Evolutionary conservation across 1,140 invertebrate species (phyloP), one percentile per base, ranked within the genome.

Genomic region (Trichonephila clavata): DNA sequence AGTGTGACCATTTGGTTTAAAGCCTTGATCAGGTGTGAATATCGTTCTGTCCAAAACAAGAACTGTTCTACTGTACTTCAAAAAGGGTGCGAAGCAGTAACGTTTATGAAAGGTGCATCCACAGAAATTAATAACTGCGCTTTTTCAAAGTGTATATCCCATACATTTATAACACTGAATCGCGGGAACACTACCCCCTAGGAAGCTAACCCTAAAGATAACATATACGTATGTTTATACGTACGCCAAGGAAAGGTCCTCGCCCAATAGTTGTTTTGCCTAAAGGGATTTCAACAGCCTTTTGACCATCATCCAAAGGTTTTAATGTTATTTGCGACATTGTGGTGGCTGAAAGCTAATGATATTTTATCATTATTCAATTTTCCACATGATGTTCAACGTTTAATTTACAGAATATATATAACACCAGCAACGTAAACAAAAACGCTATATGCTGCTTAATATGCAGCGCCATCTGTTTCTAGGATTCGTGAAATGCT

Each of bases 251-350:
- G 4, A 95, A 94, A 24, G 94, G 89, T 80, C 95, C 95, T 90
- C 95, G 89, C 60, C 95, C 95, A 77, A 95, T 94, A 21, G 91
- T 94, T 60, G 95, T 95, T 86, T 94, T 94, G 18, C 95, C 95
- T 60, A 93, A 57, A 20, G 94, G 90, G 32, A 95, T 94, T 50
- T 94, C 95, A 59, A 95, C 95, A 32, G 90, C 87, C 84, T 95
- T 95, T 63, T 89, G 81, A 39, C 90, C 94, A 81, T 94, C 94
- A 60, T 94, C 94, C 68, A 95, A 81, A 14, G 94, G 93, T 86
- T 95, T 95, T 63, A 95, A 83, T 32, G 93, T 93, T n/a, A 95
- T 90, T 93, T 89, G 92, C 32, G 94, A 92, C 93, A 95, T 95
- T 13, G 6, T 81, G 92, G 61, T 63, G 68, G 43, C 18, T 61